These are phyloP conservation scores for Umimayanthus chanpuru DNA, from an alignment of 92 coral and sea anemone species.

Conservation along the genomic window DNA sequence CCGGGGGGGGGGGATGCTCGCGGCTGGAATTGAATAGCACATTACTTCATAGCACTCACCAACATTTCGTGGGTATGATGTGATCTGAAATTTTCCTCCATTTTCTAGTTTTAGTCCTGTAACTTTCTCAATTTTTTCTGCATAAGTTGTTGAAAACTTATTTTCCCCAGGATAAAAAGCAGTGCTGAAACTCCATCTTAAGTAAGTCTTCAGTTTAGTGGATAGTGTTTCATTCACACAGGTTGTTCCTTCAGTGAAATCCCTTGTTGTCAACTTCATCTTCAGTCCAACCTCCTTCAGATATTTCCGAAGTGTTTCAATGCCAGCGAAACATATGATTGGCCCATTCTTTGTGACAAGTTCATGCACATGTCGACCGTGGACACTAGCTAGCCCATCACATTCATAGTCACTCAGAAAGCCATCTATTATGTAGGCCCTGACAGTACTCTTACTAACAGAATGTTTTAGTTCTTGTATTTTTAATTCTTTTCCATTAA, in stretches of 20 bases:
- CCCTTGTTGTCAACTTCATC: constrained; percentile 68
- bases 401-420: constrained; percentile 83
- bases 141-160: constrained; percentile 80
- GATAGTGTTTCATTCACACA: constrained; percentile 94
- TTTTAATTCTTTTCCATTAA: constrained; percentile 55
- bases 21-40: too few species aligned
- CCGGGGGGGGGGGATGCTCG: too few species aligned
- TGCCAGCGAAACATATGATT: constrained; percentile 84
- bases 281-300: constrained; percentile 71
- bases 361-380: constrained; percentile 68
- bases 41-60: constrained; percentile 64
- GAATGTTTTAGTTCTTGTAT: constrained; percentile 64
- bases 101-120: constrained; percentile 83
- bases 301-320: constrained; percentile 76
- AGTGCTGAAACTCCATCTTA: constrained; percentile 94
- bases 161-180: constrained; percentile 98
- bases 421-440: constrained; percentile 80
- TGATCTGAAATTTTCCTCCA: constrained; percentile 98
- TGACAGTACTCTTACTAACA: constrained; percentile 64
- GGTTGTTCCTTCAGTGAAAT: constrained; percentile 84
- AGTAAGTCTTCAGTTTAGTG: constrained; percentile 56
- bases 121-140: constrained; percentile 73
- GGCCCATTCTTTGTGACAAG: constrained; percentile 70
- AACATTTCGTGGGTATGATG: constrained; percentile 87
- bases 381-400: constrained; percentile 75